Evolutionary conservation across 2,797 vertebrate species (phyloP), one percentile per base, ranked within the genome.

Genomic region (Taenioides sp.): DNA sequence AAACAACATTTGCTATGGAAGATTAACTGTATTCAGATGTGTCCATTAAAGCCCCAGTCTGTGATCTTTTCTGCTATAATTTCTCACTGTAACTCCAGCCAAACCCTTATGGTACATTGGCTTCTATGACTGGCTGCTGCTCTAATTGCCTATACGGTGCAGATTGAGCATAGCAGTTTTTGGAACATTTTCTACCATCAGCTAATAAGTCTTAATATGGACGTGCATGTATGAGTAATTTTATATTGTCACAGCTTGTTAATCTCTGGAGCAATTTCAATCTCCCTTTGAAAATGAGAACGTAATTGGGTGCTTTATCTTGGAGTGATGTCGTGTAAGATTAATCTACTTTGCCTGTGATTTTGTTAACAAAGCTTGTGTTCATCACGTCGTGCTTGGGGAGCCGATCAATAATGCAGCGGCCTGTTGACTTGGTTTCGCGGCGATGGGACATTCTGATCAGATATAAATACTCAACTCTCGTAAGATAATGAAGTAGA

Each of bases 301-400:
- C 47, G 70, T 72, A 72, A 72, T 72, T 72, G 70, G 61, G 60
- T 40, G 23, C 70, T 72, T 72, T 72, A 65, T 72, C 70, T 65
- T 16, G 25, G 40, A 57, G 16, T 17, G 62, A 72, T 65, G 52
- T 58, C 70, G n/a, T 65, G 27, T 47, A 55, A 65, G 62, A 72
- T 72, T 72, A 52, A 47, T 58, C 60, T 25, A 25, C 34, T 54
- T 64, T 25, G 54, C 47, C 23, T 25, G 12, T 40, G 60, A 54
- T 71, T 54, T 50, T 65, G 34, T 43, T 57, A 65, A 58, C 62
- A 65, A 72, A 72, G 70, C 62, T 23, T 22, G 50, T 54, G 49
- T 65, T 71, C 58, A 64, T 63, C 62, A 25, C 52, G 16, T 27
- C n/a, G 31, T 14, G 50, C 34, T 65, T 11, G 37, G 18, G 34